A percentile compares a stretch with the other conserved stretches of the same genome.
Evolutionary conservation across 2,888 invertebrate species (phyloP).

Genomic region (Diplolepis rosae): DNA sequence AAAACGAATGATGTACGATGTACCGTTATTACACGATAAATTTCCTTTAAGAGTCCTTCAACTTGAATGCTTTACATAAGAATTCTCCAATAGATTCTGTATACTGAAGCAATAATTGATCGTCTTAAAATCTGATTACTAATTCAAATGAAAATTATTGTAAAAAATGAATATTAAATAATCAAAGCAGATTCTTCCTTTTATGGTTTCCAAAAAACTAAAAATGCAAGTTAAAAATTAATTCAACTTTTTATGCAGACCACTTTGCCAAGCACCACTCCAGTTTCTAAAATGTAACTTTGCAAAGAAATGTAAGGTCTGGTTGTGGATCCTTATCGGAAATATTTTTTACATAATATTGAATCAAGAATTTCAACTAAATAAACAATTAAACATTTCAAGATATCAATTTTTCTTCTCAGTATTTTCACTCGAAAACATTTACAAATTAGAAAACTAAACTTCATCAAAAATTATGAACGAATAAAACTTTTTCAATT

Average conservation of each 20-base stretch:
- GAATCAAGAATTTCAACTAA: neutral
- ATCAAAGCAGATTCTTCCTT: neutral
- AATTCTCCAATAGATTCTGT: neutral
- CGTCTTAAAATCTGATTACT: neutral
- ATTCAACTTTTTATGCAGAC: neutral
- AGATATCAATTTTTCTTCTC: neutral
- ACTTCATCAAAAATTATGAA: neutral
- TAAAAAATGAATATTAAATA: neutral
- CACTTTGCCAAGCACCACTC: slow-evolving; percentile 20
- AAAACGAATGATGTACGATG: neutral
- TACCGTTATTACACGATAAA: neutral
- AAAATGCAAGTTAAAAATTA: neutral
- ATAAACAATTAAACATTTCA: too few relatives aligned
- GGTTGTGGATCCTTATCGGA: neutral
- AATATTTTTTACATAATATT: neutral
- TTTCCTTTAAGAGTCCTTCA: neutral
- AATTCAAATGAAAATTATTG: neutral
- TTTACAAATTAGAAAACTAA: neutral
- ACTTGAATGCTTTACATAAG: neutral
- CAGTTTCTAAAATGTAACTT: neutral
- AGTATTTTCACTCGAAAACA: neutral
- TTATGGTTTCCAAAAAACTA: neutral
- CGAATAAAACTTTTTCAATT: neutral
- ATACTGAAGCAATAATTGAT: neutral
- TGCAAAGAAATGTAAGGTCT: neutral